phyloP scores from a whole-genome alignment of 2,797 vertebrate genomes.

The Taenioides sp. region DNA sequence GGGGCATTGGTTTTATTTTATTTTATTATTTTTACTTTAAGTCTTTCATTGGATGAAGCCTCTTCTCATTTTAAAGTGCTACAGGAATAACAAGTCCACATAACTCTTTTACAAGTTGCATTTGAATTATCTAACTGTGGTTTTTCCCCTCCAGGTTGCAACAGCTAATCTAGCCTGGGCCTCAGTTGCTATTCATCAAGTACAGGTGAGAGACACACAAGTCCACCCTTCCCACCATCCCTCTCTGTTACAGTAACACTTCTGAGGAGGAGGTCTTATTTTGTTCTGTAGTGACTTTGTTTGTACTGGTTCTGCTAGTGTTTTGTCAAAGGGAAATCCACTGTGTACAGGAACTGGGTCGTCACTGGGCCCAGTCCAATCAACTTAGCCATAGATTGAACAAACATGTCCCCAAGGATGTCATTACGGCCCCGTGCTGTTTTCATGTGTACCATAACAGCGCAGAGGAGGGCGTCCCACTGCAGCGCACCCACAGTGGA shows the following conservation, averaged over 20 bases:
- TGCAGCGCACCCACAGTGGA: constrained; percentile 60
- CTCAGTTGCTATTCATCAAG: constrained; percentile 97
- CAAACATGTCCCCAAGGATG: constrained; percentile 66
- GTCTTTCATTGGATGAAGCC: too few species aligned
- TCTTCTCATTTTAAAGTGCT: too few species aligned
- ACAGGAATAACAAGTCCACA: neutral
- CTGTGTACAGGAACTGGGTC: constrained; percentile 70
- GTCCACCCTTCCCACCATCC: constrained; percentile 6
- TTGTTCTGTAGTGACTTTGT: constrained; percentile 60
- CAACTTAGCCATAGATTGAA: constrained; percentile 67
- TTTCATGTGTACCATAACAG: constrained; percentile 65
- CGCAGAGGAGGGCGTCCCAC: constrained; percentile 65
- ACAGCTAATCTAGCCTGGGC: constrained; percentile 97
- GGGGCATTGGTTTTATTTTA: too few species aligned
- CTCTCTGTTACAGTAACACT: constrained; percentile 4
- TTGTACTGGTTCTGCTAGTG: constrained; percentile 70
- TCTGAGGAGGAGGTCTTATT: constrained; percentile 42
- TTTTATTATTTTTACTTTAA: too few species aligned
- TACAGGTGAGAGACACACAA: constrained; percentile 84
- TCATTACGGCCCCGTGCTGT: constrained; percentile 73
- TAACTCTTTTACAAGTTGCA: neutral
- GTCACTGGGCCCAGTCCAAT: constrained; percentile 69
- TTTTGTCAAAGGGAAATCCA: constrained; percentile 70
- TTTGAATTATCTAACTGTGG: neutral
- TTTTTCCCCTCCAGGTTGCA: constrained; percentile 82